Evolutionary conservation across 2,113 vertebrate species (phyloP), one percentile per base, ranked within the genome.

Genomic region (Vireo altiloquus): DNA sequence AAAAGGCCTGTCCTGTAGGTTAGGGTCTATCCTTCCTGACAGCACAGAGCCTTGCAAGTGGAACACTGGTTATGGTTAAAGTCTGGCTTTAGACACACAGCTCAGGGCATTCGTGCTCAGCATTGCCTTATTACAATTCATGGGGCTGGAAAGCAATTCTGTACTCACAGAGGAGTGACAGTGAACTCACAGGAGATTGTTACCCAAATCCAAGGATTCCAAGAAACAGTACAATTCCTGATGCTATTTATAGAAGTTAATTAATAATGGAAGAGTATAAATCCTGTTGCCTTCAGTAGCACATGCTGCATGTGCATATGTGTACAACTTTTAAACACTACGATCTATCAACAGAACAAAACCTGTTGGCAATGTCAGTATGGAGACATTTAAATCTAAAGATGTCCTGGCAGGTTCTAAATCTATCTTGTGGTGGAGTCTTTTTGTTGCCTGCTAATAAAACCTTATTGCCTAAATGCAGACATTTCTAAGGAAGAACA

Each of bases 71-170:
- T 39, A 2, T 5, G 2, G 1, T 16, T 47, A 75, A 25, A 46
- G 33, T 31, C 47, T 47, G 33, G 46, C 46, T 71, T 87, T 46
- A 47, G 49, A 19, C 57, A 42, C 30, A 63, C 20, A 78, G 56
- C 66, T 60, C 47, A 37, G 59, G 47, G 71, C 37, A 13, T 70
- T 9, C 59, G 28, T 49, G 68, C 42, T 24, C 70, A 84, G 37
- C 13, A 27, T 3, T 64, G 56, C 71, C 37, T 5, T n/a, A 2
- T 20, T 50, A 3, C 6, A 1, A 11, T 28, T 63, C 18, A 3
- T 46, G 53, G 35, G 44, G 28, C 87, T 92, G 84, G 44, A 42
- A 40, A 35, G 46, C 33, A 60, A 11, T 22, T 35, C 63, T 40
- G 39, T 31, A 10, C 53, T 60, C n/a, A 54, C 20, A 12, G 7